phyloP scores from a whole-genome alignment of 2,888 invertebrate genomes.

The Netelia melanura region DNA sequence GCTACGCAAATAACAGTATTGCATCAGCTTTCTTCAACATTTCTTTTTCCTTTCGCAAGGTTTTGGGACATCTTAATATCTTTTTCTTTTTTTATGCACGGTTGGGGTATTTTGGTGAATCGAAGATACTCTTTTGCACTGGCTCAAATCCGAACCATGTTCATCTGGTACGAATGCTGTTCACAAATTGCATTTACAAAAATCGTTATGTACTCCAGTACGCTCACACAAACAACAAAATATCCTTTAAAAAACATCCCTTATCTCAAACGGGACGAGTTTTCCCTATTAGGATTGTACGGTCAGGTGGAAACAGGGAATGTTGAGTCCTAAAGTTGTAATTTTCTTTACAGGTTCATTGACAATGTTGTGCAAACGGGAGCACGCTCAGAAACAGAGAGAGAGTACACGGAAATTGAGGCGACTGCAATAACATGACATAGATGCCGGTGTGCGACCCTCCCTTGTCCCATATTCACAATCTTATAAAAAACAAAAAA shows the following conservation, averaged over 20 bases:
- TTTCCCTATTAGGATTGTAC: constrained; percentile 43
- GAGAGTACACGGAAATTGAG: constrained; percentile 74
- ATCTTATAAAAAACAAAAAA: constrained; percentile 62
- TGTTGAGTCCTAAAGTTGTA: constrained; percentile 73
- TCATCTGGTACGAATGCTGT: constrained; percentile 46
- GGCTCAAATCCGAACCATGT: constrained; percentile 36
- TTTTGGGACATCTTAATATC: constrained; percentile 29
- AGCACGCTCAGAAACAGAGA: constrained; percentile 55
- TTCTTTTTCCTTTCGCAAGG: constrained; percentile 22
- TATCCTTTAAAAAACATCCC: constrained; percentile 10
- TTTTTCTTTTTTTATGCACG: constrained; percentile 30
- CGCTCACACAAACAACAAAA: constrained; percentile 2
- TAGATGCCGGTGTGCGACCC: constrained; percentile 72
- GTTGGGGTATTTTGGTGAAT: constrained; percentile 15
- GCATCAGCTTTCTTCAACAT: constrained; percentile 46
- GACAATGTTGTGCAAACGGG: constrained; percentile 74
- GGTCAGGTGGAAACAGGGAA: constrained; percentile 43
- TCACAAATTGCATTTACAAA: background rate
- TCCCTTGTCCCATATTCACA: constrained; percentile 69
- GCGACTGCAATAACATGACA: constrained; percentile 75
- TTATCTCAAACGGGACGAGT: constrained; percentile 38
- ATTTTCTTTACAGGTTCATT: constrained; percentile 79
- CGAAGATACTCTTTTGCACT: constrained; percentile 28
- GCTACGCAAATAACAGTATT: constrained; percentile 56
- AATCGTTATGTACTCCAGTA: constrained; percentile 11